Evolutionary conservation across 2,113 vertebrate species (phyloP).

Genomic region (Xiphorhynchus elegans): DNA sequence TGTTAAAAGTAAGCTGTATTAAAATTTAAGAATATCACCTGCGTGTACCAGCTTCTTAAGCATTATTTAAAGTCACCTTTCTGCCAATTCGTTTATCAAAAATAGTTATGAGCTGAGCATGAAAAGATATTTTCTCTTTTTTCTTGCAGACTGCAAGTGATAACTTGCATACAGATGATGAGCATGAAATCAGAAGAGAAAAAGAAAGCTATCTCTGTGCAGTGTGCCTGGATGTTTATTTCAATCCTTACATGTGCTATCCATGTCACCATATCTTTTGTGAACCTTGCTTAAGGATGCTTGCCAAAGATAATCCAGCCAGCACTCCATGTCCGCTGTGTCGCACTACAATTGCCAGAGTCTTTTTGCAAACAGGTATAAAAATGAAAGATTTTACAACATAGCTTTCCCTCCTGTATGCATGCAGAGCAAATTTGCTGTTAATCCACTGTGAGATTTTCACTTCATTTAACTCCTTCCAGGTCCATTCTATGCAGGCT

Average conservation of each 20-base stretch:
- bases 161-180: slow-evolving; percentile 71
- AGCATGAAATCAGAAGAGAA: slow-evolving; percentile 74
- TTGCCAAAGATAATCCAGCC: slow-evolving; percentile 85
- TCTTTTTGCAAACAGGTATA: slow-evolving; percentile 90
- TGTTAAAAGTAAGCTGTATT: neutral
- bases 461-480: neutral
- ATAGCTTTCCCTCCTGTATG: neutral
- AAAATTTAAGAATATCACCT: neutral
- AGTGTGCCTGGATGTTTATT: slow-evolving; percentile 91
- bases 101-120: neutral
- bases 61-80: neutral
- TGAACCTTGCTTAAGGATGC: slow-evolving; percentile 90
- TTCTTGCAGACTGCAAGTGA: slow-evolving; percentile 73
- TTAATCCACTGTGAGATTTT: neutral
- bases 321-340: slow-evolving; percentile 90
- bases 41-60: neutral
- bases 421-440: neutral
- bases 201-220: slow-evolving; percentile 89
- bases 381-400: neutral
- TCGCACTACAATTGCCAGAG: slow-evolving; percentile 84
- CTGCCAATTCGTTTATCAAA: neutral
- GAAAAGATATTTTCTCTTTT: slow-evolving; percentile 21
- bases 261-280: slow-evolving; percentile 94
- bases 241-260: slow-evolving; percentile 90
- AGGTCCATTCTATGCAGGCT: neutral